Conservation (phyloP, 1,140 invertebrate species). For the Adelges cooleyi region DNA sequence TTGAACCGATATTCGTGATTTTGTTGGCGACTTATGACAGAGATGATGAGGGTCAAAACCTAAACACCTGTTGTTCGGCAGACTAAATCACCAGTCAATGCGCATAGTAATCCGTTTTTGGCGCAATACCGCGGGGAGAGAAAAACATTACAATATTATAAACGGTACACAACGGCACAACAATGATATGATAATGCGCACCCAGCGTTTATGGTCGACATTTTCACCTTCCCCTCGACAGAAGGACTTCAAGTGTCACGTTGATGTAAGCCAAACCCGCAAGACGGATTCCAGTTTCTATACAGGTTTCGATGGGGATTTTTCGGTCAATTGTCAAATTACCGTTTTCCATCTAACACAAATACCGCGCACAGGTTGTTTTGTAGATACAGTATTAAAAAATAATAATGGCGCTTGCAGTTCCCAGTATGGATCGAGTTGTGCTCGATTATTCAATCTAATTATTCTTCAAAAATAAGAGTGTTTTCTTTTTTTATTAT, state of each 20-base stretch:
- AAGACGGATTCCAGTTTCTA: constrained; percentile 2
- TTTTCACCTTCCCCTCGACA: background rate
- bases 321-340: no score
- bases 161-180: no score
- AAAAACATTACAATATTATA: background rate
- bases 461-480: no score
- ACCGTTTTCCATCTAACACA: no score
- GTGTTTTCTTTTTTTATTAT: no score
- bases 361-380: no score
- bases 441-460: no score
- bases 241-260: no score
- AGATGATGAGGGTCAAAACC: constrained; percentile 6
- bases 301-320: no score
- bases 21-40: constrained; percentile 4
- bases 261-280: background rate
- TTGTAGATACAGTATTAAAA: no score
- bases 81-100: background rate
- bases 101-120: background rate
- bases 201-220: background rate
- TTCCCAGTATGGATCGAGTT: no score
- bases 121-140: background rate
- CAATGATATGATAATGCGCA: constrained; percentile 3
- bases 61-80: background rate
- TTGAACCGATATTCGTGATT: background rate
- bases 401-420: no score